Conservation (phyloP, 2,113 vertebrate species). For the Perognathus longimembris region DNA sequence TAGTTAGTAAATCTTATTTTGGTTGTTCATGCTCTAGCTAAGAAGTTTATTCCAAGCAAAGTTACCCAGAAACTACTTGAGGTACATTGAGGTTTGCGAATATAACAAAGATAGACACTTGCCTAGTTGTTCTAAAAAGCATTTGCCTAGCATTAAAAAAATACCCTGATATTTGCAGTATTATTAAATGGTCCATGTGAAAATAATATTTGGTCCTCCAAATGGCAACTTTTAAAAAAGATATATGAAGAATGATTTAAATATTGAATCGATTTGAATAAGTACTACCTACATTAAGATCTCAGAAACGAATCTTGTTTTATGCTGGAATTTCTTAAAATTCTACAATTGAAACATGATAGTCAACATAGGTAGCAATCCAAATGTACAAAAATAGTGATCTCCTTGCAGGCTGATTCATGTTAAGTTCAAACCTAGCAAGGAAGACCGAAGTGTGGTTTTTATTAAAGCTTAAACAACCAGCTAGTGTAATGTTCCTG, state of each 20-base stretch:
- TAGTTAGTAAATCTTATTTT: not conserved
- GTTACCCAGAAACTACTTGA: not conserved
- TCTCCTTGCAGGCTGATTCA: slow-evolving; percentile 70
- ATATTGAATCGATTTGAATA: slow-evolving; percentile 27
- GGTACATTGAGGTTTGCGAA: not conserved
- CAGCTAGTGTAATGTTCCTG: slow-evolving; percentile 74
- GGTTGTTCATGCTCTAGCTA: not conserved
- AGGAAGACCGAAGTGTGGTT: slow-evolving; percentile 80
- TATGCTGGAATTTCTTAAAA: slow-evolving; percentile 39
- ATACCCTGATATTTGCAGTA: not conserved
- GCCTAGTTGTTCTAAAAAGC: no score
- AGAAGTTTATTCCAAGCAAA: slow-evolving; percentile 43
- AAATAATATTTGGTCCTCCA: not conserved
- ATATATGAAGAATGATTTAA: not conserved
- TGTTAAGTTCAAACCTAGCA: slow-evolving; percentile 69
- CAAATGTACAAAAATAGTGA: slow-evolving; percentile 73
- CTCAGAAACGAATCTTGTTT: slow-evolving; percentile 12
- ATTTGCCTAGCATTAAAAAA: not conserved
- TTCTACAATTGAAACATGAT: slow-evolving; percentile 23
- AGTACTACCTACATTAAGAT: not conserved
- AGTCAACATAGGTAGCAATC: slow-evolving; percentile 66
- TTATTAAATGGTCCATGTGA: not conserved
- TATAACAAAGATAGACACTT: not conserved
- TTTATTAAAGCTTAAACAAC: slow-evolving; percentile 81
- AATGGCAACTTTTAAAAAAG: not conserved